Evolutionary conservation across 2,888 invertebrate species (phyloP).

Genomic region (Unio pictorum): DNA sequence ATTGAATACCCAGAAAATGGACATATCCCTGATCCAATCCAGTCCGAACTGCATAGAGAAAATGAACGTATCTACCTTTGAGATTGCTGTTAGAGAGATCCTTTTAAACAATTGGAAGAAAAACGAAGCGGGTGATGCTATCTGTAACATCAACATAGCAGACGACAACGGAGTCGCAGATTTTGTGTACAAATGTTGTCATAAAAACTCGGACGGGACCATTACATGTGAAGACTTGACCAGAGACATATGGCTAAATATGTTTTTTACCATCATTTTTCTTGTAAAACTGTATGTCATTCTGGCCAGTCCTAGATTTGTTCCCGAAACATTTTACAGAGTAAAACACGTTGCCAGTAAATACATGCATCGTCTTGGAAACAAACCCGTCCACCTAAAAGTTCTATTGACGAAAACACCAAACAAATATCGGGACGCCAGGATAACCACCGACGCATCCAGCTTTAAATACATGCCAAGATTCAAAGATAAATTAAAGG

Average conservation of each 20-base stretch:
- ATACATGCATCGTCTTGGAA: too few species aligned
- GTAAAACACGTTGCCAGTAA: too few species aligned
- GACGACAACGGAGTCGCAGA: constrained; percentile 18
- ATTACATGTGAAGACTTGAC: constrained; percentile 23
- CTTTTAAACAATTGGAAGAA: constrained; percentile 49
- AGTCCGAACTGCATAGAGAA: constrained; percentile 48
- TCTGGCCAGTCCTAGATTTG: constrained; percentile 52
- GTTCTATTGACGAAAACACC: constrained; percentile 17
- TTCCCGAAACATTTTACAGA: constrained; percentile 40
- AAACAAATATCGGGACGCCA: constrained; percentile 6
- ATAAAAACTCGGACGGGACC: constrained; percentile 3
- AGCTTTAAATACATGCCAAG: constrained; percentile 17
- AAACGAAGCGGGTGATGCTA: constrained; percentile 23
- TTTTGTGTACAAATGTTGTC: constrained; percentile 25
- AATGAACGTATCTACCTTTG: constrained; percentile 17
- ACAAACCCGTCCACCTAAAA: constrained; percentile 1
- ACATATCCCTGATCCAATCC: constrained; percentile 43
- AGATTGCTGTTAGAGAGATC: constrained; percentile 30
- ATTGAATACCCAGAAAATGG: constrained; percentile 45
- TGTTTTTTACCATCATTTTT: constrained; percentile 45
- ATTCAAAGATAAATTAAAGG: constrained; percentile 20
- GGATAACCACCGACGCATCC: constrained; percentile 9
- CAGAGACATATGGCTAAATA: constrained; percentile 42
- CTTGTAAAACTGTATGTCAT: constrained; percentile 54
- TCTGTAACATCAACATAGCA: constrained; percentile 41